phyloP scores from a whole-genome alignment of 2,888 invertebrate species.

The Synergus itoensis region DNA sequence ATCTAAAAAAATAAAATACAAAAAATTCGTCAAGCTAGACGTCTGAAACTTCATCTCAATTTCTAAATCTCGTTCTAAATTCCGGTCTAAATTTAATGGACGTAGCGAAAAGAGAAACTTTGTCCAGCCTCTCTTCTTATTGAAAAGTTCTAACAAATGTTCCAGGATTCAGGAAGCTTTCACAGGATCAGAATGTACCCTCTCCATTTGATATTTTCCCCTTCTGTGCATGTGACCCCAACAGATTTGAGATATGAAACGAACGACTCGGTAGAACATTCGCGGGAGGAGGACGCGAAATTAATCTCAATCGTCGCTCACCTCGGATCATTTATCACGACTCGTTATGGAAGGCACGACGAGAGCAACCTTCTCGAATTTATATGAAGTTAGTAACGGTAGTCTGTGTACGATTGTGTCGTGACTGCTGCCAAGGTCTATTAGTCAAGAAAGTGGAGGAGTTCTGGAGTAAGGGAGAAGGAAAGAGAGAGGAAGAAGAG shows the following conservation, averaged over 20 bases:
- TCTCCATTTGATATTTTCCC: background rate
- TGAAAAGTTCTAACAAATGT: background rate
- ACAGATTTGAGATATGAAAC: constrained; percentile 56
- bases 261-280: constrained; percentile 54
- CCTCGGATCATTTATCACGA: constrained; percentile 74
- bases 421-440: constrained; percentile 69
- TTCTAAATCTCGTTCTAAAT: background rate
- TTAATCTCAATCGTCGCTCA: constrained; percentile 75
- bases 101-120: background rate
- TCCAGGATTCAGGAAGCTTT: background rate
- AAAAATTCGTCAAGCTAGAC: no score
- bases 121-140: background rate
- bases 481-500: constrained; percentile 45
- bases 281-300: constrained; percentile 62
- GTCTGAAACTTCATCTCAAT: no score
- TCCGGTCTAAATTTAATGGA: background rate
- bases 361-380: constrained; percentile 64
- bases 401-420: constrained; percentile 72
- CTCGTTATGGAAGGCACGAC: constrained; percentile 66
- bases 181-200: background rate
- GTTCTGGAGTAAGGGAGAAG: constrained; percentile 48
- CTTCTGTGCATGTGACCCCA: constrained; percentile 13
- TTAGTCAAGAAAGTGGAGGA: constrained; percentile 63
- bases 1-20: no score
- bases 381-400: constrained; percentile 74